Percentiles rank a stretch among this genome's conserved stretches.
phyloP scores from a whole-genome alignment of 2,888 invertebrate genomes.

The Choristoneura rosaceana region DNA sequence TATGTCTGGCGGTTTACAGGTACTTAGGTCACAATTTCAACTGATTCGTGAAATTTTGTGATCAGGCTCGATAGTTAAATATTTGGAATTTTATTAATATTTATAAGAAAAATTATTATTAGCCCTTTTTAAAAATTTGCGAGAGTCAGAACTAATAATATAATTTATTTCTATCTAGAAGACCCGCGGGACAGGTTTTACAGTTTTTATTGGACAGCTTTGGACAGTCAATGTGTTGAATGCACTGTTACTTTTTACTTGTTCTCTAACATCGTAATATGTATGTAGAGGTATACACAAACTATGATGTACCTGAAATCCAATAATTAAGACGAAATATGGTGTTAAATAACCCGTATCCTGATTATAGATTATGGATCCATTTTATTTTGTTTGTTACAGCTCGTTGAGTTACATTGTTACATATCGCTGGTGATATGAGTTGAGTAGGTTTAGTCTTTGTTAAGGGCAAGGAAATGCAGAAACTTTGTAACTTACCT shows the following conservation, averaged over 20 bases:
- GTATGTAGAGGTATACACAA: slow-evolving; percentile 24
- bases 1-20: no score
- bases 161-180: no score
- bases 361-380: slow-evolving; percentile 29
- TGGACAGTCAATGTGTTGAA: neutral
- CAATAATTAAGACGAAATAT: slow-evolving; percentile 38
- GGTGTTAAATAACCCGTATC: slow-evolving; percentile 40
- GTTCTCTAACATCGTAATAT: slow-evolving; percentile 16
- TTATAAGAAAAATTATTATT: no score
- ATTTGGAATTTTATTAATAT: no score
- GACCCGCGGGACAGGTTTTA: no score
- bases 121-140: no score
- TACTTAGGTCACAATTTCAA: no score
- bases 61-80: no score
- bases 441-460: neutral
- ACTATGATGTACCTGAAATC: slow-evolving; percentile 31
- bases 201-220: neutral
- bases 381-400: slow-evolving; percentile 20
- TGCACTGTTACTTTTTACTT: slow-evolving; percentile 21
- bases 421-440: neutral
- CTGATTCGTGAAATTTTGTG: no score
- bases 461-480: neutral
- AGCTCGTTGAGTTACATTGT: neutral
- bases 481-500: no score
- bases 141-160: no score